Base-by-base conservation (phyloP, 2,797 vertebrate species). In the Hyperoplus lanceolatus region DNA sequence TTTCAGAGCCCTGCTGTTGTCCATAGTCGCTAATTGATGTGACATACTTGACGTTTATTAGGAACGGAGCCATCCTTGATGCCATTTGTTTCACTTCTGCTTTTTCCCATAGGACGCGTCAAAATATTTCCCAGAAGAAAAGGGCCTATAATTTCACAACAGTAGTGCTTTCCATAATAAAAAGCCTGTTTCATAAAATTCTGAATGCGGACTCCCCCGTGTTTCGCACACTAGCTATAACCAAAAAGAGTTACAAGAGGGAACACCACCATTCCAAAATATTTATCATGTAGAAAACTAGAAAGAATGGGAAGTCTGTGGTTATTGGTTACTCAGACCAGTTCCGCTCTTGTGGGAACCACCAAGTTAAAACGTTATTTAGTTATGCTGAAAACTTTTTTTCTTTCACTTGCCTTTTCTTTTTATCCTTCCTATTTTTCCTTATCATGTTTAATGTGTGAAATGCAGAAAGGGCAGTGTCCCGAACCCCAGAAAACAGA, bases 401-500 rank as follows among this genome's bases (percentile, higher is more conserved):
- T 62, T 36, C 13, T 29, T 29, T 29, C 29, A 29, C 29, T 29
- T 29, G 29, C 29, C 14, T 13, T 29, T 13, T 14, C n/a, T 7
- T 61, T 15, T 11, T 46, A 42, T 1, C 12, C 8, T 18, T 21
- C 12, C 0, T 9, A 21, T 46, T 45, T 43, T 6, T n/a, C 56
- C 4, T 55, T 45, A 14, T 38, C 9, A 2, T 29, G 55, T 3
- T 11, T 12, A 10, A 13, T 45, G 29, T 64, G 16, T 3, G 13
- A 50, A 15, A 70, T 48, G 46, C 0, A 15, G 43, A 73, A 41
- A 53, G 62, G 29, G 70, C 18, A 67, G 72, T 12, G 16, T 65
- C 18, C 63, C 16, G 13, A 56, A 69, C 4, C 49, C 67, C 41
- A 41, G 16, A 45, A 57, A 49, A 63, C 5, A 39, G 11, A 48